Percentiles rank a stretch among this genome's conserved stretches.
phyloP scores from a whole-genome alignment of 2,888 invertebrate species.

The Phalera bucephala region DNA sequence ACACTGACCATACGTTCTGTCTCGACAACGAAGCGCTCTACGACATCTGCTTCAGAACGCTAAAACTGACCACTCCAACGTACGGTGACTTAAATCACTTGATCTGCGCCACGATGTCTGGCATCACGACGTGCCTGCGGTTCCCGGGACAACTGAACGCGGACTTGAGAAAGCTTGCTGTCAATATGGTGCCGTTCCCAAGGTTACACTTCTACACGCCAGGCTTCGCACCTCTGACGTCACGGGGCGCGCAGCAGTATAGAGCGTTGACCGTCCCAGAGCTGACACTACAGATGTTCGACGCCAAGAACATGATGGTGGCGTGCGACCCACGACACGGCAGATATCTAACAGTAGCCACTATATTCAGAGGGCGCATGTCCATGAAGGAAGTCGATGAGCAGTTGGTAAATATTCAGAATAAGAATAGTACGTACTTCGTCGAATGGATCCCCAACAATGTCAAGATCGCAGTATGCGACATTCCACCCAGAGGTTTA shows the following conservation, averaged over 20 bases:
- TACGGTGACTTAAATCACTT: slow-evolving; percentile 93
- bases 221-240: slow-evolving; percentile 87
- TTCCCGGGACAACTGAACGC: slow-evolving; percentile 81
- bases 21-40: slow-evolving; percentile 88
- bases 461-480: slow-evolving; percentile 90
- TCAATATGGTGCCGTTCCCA: slow-evolving; percentile 86
- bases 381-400: slow-evolving; percentile 96
- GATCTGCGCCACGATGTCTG: slow-evolving; percentile 93
- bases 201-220: slow-evolving; percentile 82
- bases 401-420: slow-evolving; percentile 89
- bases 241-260: slow-evolving; percentile 93
- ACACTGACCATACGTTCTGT: slow-evolving; percentile 86
- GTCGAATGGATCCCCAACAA: slow-evolving; percentile 93
- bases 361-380: slow-evolving; percentile 94
- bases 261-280: slow-evolving; percentile 95
- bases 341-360: slow-evolving; percentile 94
- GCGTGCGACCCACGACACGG: slow-evolving; percentile 96
- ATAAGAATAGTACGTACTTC: slow-evolving; percentile 90
- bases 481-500: slow-evolving; percentile 88
- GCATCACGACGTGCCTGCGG: slow-evolving; percentile 90
- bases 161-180: slow-evolving; percentile 70
- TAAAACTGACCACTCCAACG: slow-evolving; percentile 89
- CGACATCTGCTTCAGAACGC: slow-evolving; percentile 91
- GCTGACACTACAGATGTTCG: slow-evolving; percentile 85
- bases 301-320: slow-evolving; percentile 93